These are phyloP conservation scores for Diadophis punctatus DNA, from an alignment of 2,113 vertebrate genomes.

Conservation along the genomic window DNA sequence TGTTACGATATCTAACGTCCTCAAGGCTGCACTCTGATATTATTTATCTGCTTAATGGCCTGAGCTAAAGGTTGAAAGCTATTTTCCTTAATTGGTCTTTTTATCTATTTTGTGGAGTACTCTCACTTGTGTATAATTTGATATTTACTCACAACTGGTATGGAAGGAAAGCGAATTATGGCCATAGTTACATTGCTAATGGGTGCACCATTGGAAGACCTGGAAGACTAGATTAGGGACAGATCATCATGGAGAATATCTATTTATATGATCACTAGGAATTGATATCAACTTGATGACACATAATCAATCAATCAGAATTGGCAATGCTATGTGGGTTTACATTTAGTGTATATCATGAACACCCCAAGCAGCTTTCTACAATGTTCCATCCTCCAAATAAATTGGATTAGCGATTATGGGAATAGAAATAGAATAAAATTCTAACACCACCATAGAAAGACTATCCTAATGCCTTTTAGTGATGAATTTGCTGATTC, in stretches of 20 bases:
- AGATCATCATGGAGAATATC: neutral
- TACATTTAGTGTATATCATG: neutral
- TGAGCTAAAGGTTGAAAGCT: neutral
- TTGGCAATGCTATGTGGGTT: neutral
- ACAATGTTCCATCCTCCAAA: neutral
- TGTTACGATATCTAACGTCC: neutral
- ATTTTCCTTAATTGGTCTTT: neutral
- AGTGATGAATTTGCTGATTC: neutral
- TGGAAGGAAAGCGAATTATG: neutral
- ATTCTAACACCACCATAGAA: neutral
- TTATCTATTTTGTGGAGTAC: neutral
- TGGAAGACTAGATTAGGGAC: neutral
- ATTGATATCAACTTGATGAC: neutral
- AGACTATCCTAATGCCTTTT: neutral
- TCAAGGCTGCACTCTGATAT: neutral
- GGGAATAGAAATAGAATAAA: neutral
- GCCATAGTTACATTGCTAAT: neutral
- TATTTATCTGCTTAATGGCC: neutral
- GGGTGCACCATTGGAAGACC: neutral
- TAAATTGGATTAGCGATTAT: neutral
- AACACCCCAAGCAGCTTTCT: neutral
- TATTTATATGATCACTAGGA: neutral
- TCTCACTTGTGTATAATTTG: neutral
- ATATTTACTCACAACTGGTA: neutral
- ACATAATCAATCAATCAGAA: neutral